Percentiles rank a stretch among this genome's conserved stretches.
phyloP scores from a whole-genome alignment of 2,888 invertebrate species.

The Polyploca ridens region DNA sequence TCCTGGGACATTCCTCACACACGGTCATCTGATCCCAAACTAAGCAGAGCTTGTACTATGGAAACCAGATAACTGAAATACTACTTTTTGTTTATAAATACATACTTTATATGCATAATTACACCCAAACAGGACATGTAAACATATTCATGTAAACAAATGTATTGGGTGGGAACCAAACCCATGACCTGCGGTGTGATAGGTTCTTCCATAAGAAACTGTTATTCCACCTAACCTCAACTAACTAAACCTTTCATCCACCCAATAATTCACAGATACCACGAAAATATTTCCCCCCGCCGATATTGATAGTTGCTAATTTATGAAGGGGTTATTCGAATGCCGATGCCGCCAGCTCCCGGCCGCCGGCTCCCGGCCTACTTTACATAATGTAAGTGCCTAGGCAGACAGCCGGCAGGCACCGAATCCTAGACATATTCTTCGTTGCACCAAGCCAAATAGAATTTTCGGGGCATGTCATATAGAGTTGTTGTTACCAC shows the following conservation, averaged over 20 bases:
- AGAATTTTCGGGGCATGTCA: slow-evolving; percentile 61
- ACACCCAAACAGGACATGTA: too few relatives aligned
- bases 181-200: too few relatives aligned
- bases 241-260: background rate
- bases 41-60: too few relatives aligned
- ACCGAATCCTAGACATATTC: slow-evolving; percentile 65
- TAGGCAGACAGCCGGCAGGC: slow-evolving; percentile 36
- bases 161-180: too few relatives aligned
- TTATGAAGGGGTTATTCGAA: background rate
- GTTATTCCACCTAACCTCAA: background rate
- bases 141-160: too few relatives aligned
- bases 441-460: slow-evolving; percentile 68
- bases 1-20: too few relatives aligned
- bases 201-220: background rate
- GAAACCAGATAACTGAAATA: too few relatives aligned
- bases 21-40: too few relatives aligned
- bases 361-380: slow-evolving; percentile 14
- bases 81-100: too few relatives aligned
- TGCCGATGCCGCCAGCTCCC: slow-evolving; percentile 11
- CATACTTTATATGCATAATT: too few relatives aligned
- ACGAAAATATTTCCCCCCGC: background rate
- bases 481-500: slow-evolving; percentile 43
- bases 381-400: slow-evolving; percentile 24
- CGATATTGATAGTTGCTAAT: slow-evolving; percentile 7
- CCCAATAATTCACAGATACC: background rate